Conservation (phyloP, 2,797 vertebrate genomes). For the Smutsia temminckii region DNA sequence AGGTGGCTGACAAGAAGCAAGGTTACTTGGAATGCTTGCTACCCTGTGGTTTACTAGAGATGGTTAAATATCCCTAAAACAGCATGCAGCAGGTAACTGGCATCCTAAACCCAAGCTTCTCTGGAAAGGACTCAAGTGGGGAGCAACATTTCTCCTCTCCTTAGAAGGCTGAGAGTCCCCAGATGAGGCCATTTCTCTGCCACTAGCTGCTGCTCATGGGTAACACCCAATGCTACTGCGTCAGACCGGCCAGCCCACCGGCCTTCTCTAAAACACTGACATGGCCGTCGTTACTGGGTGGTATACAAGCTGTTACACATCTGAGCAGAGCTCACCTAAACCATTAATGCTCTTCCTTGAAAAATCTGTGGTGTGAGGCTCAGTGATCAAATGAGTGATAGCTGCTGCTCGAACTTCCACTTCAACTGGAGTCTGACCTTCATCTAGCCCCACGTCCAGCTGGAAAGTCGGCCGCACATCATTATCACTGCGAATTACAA, state of each 20-base stretch:
- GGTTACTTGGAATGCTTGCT: not conserved
- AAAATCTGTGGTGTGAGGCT: not conserved
- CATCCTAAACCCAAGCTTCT: not conserved
- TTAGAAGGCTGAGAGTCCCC: not conserved
- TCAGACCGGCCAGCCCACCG: not conserved
- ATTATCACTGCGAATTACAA: rapidly evolving
- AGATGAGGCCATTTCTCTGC: not conserved
- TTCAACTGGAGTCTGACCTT: not conserved
- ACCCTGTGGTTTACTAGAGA: not conserved
- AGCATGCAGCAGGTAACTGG: not conserved
- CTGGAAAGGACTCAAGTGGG: not conserved
- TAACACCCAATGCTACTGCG: rapidly evolving
- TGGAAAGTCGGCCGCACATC: too few relatives aligned
- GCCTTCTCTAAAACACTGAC: not conserved
- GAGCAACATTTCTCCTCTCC: not conserved
- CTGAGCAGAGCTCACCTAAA: not conserved
- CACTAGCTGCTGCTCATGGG: not conserved
- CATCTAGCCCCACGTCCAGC: not conserved
- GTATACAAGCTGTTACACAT: not conserved
- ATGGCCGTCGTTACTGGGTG: rapidly evolving
- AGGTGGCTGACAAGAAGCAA: not conserved
- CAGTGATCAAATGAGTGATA: too few relatives aligned
- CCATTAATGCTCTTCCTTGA: not conserved
- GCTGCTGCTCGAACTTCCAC: not conserved
- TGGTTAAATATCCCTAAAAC: not conserved